These are phyloP conservation scores for Salminus brasiliensis DNA, from an alignment of 2,113 vertebrate genomes.

Conservation along the genomic window DNA sequence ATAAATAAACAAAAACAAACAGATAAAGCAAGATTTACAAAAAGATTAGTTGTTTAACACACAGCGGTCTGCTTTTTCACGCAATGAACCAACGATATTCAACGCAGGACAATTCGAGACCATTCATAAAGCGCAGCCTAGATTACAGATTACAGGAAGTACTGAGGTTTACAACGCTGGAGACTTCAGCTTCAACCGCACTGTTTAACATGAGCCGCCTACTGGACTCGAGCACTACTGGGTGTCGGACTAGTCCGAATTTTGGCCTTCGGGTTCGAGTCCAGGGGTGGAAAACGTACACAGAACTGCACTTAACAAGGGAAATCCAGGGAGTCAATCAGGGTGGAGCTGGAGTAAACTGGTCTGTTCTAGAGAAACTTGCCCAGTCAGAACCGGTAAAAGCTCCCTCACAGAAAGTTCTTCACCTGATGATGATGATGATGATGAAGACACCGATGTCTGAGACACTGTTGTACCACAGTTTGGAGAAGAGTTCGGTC, in stretches of 20 bases:
- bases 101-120: conserved; percentile 59
- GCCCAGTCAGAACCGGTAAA: too few relatives aligned
- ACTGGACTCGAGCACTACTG: background rate
- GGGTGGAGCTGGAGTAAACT: too few relatives aligned
- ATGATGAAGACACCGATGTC: too few relatives aligned
- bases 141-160: conserved; percentile 36
- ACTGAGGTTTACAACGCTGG: conserved; percentile 1
- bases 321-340: too few relatives aligned
- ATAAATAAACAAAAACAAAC: conserved; percentile 61
- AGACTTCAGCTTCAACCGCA: background rate
- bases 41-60: conserved; percentile 48
- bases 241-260: background rate
- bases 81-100: conserved; percentile 60
- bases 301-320: too few relatives aligned
- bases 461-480: too few relatives aligned
- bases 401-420: too few relatives aligned
- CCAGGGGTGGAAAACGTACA: too few relatives aligned
- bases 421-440: too few relatives aligned
- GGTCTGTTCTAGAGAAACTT: too few relatives aligned
- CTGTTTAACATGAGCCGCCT: background rate
- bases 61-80: conserved; percentile 64
- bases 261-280: background rate
- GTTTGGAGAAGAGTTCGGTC: too few relatives aligned
- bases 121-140: conserved; percentile 62
- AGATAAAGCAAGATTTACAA: conserved; percentile 58